Evolutionary conservation across 1,140 invertebrate genomes (phyloP).

Genomic region (Whitmania pigra): DNA sequence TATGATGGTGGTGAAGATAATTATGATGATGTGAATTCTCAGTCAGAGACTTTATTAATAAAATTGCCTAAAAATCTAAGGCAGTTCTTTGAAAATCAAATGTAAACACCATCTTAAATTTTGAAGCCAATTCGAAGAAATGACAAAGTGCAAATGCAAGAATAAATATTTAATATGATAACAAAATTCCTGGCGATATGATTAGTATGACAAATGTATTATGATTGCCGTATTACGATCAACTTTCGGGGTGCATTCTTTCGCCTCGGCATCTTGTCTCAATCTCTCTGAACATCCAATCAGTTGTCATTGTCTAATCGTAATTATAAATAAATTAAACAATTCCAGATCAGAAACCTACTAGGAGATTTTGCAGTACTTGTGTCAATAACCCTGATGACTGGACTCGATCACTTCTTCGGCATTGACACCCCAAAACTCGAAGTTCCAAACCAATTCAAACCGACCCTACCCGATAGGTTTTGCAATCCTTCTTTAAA

Average conservation of each 20-base stretch:
- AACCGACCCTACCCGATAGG: constrained; percentile 15
- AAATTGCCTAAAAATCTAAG: neutral
- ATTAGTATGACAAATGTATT: too few species aligned
- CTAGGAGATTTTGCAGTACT: constrained; percentile 46
- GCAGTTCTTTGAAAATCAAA: neutral
- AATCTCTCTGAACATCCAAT: too few species aligned
- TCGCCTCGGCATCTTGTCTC: too few species aligned
- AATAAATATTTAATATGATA: too few species aligned
- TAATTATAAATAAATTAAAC: neutral
- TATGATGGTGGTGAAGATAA: too few species aligned
- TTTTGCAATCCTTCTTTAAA: neutral
- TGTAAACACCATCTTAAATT: too few species aligned
- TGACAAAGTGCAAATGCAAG: too few species aligned
- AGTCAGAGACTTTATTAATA: neutral
- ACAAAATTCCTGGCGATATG: too few species aligned
- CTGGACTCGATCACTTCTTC: constrained; percentile 34
- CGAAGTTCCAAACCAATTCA: constrained; percentile 34
- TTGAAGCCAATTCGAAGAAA: too few species aligned
- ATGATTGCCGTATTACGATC: too few species aligned
- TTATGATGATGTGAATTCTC: neutral
- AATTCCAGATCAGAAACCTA: constrained; percentile 31
- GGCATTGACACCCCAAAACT: constrained; percentile 43
- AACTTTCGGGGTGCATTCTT: too few species aligned
- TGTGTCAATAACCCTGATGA: constrained; percentile 43
- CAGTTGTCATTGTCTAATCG: neutral